A percentile compares a stretch with the other conserved stretches of the same genome.
Conservation (phyloP, 2,113 vertebrate genomes). For the Peucedramus taeniatus region DNA sequence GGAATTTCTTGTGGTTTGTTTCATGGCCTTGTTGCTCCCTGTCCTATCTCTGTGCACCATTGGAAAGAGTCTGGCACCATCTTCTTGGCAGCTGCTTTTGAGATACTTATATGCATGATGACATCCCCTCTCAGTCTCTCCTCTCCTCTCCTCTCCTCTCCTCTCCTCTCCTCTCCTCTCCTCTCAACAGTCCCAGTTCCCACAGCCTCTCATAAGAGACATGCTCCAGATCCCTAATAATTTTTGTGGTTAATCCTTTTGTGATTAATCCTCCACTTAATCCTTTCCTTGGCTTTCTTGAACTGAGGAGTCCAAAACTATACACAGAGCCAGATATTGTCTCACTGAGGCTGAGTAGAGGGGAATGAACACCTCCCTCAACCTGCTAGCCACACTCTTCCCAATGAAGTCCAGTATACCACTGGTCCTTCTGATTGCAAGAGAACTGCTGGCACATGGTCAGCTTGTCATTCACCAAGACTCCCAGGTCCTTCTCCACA, state of each 20-base stretch:
- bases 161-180: no score
- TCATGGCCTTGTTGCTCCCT: background rate
- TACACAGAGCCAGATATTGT: background rate
- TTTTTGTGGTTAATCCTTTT: no score
- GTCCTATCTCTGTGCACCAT: background rate
- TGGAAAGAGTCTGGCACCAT: background rate
- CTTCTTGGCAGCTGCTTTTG: background rate
- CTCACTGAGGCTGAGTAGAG: background rate
- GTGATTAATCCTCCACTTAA: background rate
- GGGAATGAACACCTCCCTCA: accelerated
- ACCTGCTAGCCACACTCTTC: background rate
- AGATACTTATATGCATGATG: background rate
- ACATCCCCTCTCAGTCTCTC: background rate
- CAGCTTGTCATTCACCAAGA: background rate
- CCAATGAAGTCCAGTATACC: no score
- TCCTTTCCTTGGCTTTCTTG: background rate
- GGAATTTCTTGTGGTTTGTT: background rate
- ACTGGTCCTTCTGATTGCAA: background rate
- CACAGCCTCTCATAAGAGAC: background rate
- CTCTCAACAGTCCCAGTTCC: background rate
- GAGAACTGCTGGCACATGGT: accelerated
- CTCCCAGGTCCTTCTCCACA: background rate
- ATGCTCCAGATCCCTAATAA: background rate
- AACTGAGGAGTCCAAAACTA: background rate
- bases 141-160: no score